A percentile compares a stretch with the other conserved stretches of the same genome.
Conservation (phyloP, 2,888 invertebrate genomes). For the Polymixis flavicincta region DNA sequence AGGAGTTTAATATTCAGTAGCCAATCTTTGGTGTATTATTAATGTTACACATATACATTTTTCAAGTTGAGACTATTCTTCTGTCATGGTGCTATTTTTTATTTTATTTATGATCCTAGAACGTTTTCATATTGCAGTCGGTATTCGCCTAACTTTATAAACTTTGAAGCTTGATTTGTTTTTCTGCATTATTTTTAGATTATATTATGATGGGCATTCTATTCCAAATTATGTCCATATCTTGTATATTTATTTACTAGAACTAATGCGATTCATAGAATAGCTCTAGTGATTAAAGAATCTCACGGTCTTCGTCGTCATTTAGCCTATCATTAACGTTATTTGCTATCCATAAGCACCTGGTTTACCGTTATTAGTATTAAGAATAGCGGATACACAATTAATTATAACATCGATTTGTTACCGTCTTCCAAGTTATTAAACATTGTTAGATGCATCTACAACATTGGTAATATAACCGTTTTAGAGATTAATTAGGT, state of each 20-base stretch:
- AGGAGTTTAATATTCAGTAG: constrained; percentile 45
- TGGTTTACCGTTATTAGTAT: constrained; percentile 49
- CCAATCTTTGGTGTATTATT: constrained; percentile 21
- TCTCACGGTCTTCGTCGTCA: constrained; percentile 19
- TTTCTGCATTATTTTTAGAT: background rate
- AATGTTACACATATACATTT: constrained; percentile 20
- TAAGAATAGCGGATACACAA: constrained; percentile 38
- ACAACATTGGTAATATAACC: background rate
- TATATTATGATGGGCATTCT: constrained; percentile 5
- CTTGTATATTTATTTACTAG: background rate
- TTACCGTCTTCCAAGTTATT: constrained; percentile 53
- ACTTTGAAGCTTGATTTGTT: background rate
- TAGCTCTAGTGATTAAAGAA: background rate
- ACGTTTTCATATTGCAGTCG: background rate
- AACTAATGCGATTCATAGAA: background rate
- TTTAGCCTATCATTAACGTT: constrained; percentile 38
- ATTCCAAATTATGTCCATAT: constrained; percentile 1
- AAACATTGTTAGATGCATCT: constrained; percentile 27
- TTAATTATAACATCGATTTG: constrained; percentile 56
- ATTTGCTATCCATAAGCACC: constrained; percentile 42
- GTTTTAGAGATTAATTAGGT: constrained; percentile 4
- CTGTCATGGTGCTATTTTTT: constrained; percentile 22
- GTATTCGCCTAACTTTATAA: background rate
- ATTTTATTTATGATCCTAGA: background rate
- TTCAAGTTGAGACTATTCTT: constrained; percentile 28